These are phyloP conservation scores for Chaenodraco wilsoni DNA, from an alignment of 2,797 vertebrate genomes.

Conservation along the genomic window DNA sequence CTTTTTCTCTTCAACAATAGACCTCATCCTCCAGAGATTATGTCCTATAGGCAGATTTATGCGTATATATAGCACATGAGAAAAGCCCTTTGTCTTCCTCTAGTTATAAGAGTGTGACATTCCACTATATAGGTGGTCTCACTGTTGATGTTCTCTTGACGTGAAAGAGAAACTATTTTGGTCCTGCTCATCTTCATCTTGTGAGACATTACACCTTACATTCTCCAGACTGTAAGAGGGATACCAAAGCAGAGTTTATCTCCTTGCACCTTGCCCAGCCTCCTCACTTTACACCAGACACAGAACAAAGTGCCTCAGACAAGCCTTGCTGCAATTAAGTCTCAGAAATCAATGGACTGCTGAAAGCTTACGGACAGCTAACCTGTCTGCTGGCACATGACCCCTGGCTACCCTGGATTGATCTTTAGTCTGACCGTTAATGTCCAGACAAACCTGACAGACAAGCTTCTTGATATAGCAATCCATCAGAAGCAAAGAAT, in stretches of 20 bases:
- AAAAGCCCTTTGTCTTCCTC: slow-evolving; percentile 42
- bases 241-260: slow-evolving; percentile 32
- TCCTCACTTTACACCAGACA: slow-evolving; percentile 56
- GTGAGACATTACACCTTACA: slow-evolving; percentile 19
- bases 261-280: slow-evolving; percentile 44
- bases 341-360: slow-evolving; percentile 61
- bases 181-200: slow-evolving; percentile 16
- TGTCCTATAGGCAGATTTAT: slow-evolving; percentile 46
- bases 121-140: slow-evolving; percentile 56
- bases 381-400: slow-evolving; percentile 57
- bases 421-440: slow-evolving; percentile 12
- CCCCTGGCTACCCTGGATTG: slow-evolving; percentile 15
- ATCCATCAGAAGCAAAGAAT: not conserved
- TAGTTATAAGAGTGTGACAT: slow-evolving; percentile 24
- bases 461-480: slow-evolving; percentile 3
- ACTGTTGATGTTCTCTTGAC: slow-evolving; percentile 12
- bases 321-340: slow-evolving; percentile 48
- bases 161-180: slow-evolving; percentile 36
- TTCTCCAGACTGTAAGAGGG: slow-evolving; percentile 28
- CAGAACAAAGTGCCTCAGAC: slow-evolving; percentile 64
- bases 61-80: slow-evolving; percentile 15
- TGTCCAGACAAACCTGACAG: slow-evolving; percentile 20
- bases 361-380: slow-evolving; percentile 67
- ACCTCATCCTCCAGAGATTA: slow-evolving; percentile 52
- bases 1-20: slow-evolving; percentile 60